phyloP scores from a whole-genome alignment of 2,888 invertebrate species.

The Litoditis marina region DNA sequence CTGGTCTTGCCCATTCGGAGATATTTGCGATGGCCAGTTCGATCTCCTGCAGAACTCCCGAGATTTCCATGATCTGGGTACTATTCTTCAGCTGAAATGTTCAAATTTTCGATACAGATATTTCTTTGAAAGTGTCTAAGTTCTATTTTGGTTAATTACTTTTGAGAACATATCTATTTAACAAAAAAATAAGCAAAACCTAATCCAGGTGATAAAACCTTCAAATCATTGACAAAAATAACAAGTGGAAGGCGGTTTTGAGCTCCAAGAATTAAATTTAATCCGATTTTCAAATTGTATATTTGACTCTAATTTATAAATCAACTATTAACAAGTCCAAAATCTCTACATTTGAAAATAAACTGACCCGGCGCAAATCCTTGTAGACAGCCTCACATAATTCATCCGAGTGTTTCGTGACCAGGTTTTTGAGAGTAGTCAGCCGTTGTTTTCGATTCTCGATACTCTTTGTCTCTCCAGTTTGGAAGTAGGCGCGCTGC shows the following conservation, averaged over 20 bases:
- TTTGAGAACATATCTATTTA: slow-evolving; percentile 1
- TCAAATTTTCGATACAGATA: too few relatives aligned
- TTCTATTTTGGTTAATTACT: background rate
- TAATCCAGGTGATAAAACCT: slow-evolving; percentile 47
- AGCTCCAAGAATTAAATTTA: background rate
- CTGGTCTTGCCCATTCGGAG: slow-evolving; percentile 21
- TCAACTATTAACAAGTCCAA: background rate
- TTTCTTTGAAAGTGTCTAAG: too few relatives aligned
- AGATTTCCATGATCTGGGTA: slow-evolving; percentile 30
- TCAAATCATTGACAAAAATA: slow-evolving; percentile 49
- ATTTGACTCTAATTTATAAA: background rate
- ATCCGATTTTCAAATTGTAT: background rate
- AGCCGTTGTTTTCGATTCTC: slow-evolving; percentile 3
- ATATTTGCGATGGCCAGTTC: slow-evolving; percentile 44
- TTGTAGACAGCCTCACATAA: slow-evolving; percentile 6
- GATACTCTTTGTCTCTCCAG: background rate
- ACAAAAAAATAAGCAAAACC: too few relatives aligned
- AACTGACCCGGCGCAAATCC: slow-evolving; percentile 2
- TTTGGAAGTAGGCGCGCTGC: slow-evolving; percentile 6
- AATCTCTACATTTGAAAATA: background rate
- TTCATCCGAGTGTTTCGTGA: slow-evolving; percentile 6
- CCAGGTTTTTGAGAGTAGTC: slow-evolving; percentile 8
- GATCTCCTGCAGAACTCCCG: slow-evolving; percentile 34
- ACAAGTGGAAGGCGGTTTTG: background rate
- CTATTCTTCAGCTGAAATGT: slow-evolving; percentile 11